phyloP scores from a whole-genome alignment of 2,797 vertebrate species.

The Orientallactaga sibirica region DNA sequence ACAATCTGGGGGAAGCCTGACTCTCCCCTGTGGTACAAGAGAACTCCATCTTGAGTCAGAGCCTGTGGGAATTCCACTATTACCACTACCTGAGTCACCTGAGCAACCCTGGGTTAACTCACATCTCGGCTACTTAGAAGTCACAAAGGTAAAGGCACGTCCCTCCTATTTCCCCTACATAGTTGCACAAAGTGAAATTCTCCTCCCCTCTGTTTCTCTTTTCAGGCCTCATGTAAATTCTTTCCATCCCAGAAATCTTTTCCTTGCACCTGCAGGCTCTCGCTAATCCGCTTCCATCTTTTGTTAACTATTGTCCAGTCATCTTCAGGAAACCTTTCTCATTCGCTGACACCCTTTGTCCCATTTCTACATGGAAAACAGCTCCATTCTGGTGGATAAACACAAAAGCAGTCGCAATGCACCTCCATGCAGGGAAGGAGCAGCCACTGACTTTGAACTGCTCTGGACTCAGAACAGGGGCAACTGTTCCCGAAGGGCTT shows the following conservation, averaged over 20 bases:
- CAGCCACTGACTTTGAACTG: background rate
- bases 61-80: background rate
- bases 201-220: background rate
- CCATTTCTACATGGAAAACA: background rate
- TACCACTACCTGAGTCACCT: background rate
- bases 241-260: background rate
- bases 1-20: background rate
- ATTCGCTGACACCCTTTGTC: constrained; percentile 4
- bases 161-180: background rate
- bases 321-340: background rate
- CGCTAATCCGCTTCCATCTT: background rate
- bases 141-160: background rate
- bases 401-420: background rate
- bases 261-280: background rate
- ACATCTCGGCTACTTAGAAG: background rate
- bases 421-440: background rate
- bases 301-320: background rate
- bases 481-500: background rate
- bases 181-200: constrained; percentile 7
- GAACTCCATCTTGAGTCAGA: background rate
- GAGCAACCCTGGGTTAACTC: background rate
- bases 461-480: background rate
- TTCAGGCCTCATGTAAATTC: background rate
- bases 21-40: background rate
- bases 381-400: background rate